Conservation (phyloP, 2,888 invertebrate species). For the Plagodis pulveraria region DNA sequence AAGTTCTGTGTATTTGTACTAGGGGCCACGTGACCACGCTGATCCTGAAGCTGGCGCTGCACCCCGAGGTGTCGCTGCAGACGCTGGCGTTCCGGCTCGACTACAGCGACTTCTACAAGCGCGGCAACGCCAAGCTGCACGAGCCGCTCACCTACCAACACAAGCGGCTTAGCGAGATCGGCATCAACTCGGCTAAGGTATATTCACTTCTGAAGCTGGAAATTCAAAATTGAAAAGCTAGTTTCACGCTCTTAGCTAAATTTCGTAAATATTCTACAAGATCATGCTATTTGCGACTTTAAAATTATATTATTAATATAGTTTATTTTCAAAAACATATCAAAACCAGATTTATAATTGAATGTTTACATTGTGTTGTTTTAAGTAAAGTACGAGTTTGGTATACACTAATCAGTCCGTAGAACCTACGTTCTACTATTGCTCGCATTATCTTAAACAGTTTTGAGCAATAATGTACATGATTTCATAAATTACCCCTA, state of each 20-base stretch:
- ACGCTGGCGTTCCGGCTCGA: constrained; percentile 96
- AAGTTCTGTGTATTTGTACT: constrained; percentile 2
- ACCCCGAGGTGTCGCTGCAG: constrained; percentile 94
- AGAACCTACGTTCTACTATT: too few species aligned
- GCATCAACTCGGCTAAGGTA: constrained; percentile 70
- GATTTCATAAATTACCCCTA: too few species aligned
- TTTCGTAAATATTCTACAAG: too few species aligned
- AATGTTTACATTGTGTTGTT: too few species aligned
- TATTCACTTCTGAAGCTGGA: neutral
- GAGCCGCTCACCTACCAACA: constrained; percentile 87
- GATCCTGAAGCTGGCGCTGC: constrained; percentile 92
- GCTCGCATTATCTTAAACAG: too few species aligned
- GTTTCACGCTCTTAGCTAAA: neutral
- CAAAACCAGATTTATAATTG: too few species aligned
- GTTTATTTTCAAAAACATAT: too few species aligned
- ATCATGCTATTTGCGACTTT: too few species aligned
- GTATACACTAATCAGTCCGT: too few species aligned
- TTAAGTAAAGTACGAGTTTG: too few species aligned
- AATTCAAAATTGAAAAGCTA: neutral
- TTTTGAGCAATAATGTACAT: too few species aligned
- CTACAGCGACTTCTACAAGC: constrained; percentile 97
- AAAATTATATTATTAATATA: too few species aligned
- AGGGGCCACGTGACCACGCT: constrained; percentile 95
- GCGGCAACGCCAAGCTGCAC: constrained; percentile 90
- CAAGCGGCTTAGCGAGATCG: constrained; percentile 85